A percentile compares a stretch with the other conserved stretches of the same genome.
phyloP scores from a whole-genome alignment of 2,797 vertebrate species.

The Spheniscus humboldti region DNA sequence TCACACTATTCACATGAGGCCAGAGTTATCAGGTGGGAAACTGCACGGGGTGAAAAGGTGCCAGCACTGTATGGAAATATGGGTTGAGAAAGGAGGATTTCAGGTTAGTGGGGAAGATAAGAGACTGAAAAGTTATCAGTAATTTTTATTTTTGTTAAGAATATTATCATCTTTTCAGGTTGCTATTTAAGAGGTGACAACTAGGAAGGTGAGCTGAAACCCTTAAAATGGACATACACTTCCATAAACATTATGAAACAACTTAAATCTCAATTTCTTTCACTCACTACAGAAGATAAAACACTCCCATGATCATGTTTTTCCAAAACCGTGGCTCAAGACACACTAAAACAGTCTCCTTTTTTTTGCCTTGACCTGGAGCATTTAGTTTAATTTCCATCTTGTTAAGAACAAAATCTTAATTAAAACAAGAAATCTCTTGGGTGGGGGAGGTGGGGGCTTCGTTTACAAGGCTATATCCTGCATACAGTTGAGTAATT shows the following conservation, averaged over 20 bases:
- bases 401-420: neutral
- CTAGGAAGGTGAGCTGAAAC: neutral
- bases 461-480: neutral
- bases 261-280: neutral
- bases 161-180: neutral
- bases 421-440: neutral
- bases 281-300: neutral
- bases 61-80: neutral
- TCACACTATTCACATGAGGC: neutral
- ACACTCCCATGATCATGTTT: neutral
- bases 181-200: neutral
- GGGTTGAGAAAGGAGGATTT: neutral
- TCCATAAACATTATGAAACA: neutral
- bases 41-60: accelerated
- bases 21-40: neutral
- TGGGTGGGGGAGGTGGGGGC: neutral
- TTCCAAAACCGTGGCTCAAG: neutral
- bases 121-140: neutral
- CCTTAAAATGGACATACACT: neutral
- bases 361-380: neutral
- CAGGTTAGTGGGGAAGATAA: neutral
- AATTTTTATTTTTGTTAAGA: neutral
- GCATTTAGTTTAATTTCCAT: neutral
- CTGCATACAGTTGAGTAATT: neutral
- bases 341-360: neutral